Percentiles rank a stretch among this genome's conserved stretches.
These are phyloP conservation scores for Triplophysa tibetana DNA, from an alignment of 2,113 vertebrate genomes.

Conservation along the genomic window DNA sequence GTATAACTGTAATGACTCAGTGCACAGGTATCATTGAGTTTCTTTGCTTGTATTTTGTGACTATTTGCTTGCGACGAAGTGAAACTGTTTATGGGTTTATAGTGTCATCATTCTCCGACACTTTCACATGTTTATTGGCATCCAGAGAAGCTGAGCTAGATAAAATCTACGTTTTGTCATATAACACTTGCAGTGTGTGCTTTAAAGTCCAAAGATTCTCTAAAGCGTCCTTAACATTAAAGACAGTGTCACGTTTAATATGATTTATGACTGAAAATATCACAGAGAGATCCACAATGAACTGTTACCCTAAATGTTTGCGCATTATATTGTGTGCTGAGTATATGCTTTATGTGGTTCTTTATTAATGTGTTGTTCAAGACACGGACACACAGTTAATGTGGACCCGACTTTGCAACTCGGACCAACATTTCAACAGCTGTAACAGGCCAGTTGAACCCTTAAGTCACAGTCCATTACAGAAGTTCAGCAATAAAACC, in stretches of 20 bases:
- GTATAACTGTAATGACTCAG: no score
- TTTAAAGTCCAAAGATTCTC: slow-evolving; percentile 4
- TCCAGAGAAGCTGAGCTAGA: no score
- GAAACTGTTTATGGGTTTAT: no score
- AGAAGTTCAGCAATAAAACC: not conserved
- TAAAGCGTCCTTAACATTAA: not conserved
- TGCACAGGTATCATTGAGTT: no score
- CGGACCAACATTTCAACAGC: not conserved
- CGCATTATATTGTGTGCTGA: not conserved
- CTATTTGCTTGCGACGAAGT: no score
- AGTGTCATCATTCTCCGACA: no score
- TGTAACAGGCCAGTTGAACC: not conserved
- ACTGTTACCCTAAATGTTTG: not conserved
- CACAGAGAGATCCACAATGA: not conserved
- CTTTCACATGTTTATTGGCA: no score
- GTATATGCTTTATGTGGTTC: not conserved
- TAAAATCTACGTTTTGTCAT: no score
- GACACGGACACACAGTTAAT: not conserved
- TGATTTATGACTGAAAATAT: not conserved
- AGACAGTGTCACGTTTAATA: no score
- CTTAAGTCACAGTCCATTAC: not conserved
- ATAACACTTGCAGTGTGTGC: no score
- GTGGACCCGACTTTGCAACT: not conserved
- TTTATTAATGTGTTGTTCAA: not conserved
- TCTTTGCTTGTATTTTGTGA: no score